A percentile compares a stretch with the other conserved stretches of the same genome.
Conservation (phyloP, 2,797 vertebrate species). For the Acipenser oxyrinchus region DNA sequence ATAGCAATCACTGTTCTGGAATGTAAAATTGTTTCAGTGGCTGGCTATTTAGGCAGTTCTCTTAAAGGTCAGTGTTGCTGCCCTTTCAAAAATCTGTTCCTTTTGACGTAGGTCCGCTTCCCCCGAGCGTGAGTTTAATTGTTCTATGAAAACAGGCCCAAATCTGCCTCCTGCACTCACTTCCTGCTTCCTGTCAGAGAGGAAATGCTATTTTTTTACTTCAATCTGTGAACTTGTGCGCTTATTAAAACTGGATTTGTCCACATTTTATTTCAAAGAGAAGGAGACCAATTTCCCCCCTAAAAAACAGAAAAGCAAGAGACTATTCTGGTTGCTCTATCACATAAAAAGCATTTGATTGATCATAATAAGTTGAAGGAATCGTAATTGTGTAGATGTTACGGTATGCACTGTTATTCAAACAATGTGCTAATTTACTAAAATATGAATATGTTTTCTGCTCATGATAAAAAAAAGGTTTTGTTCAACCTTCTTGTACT, state of each 20-base stretch:
- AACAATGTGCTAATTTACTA: no score
- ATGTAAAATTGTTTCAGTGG: not conserved
- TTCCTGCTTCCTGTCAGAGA: constrained; percentile 85
- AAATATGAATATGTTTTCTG: no score
- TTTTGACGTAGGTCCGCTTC: constrained; percentile 89
- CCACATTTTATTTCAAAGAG: constrained; percentile 52
- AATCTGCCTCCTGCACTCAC: constrained; percentile 73
- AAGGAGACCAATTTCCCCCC: constrained; percentile 32
- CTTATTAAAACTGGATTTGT: constrained; percentile 27
- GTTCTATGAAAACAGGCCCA: constrained; percentile 64
- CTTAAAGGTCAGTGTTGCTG: constrained; percentile 65
- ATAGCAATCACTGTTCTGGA: not conserved
- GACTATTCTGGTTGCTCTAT: not conserved
- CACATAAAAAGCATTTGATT: no score
- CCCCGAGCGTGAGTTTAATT: constrained; percentile 77
- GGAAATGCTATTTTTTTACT: constrained; percentile 64
- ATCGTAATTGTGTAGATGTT: no score
- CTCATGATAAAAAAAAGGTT: no score
- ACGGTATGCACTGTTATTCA: no score
- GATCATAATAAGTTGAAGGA: no score
- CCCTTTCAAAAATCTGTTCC: constrained; percentile 58
- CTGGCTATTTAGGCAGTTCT: constrained; percentile 35
- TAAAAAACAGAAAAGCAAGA: constrained; percentile 30
- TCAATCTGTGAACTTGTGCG: constrained; percentile 44
- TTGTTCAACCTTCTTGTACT: no score